Percentiles rank a stretch among this genome's conserved stretches.
phyloP scores from a whole-genome alignment of 2,113 vertebrate genomes.

The Takifugu bimaculatus region DNA sequence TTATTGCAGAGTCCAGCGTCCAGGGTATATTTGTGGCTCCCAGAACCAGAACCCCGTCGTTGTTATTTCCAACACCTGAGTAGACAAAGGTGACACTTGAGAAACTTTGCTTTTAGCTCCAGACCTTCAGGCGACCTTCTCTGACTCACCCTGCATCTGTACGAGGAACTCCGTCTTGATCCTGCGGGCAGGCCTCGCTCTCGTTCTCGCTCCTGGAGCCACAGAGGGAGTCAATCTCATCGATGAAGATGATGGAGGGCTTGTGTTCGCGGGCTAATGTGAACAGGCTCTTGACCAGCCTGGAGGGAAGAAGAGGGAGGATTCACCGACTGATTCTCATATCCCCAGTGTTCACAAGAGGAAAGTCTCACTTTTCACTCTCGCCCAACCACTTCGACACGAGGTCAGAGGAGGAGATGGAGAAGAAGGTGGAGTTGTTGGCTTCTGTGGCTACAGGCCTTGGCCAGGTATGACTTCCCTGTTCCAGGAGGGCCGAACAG shows the following conservation, averaged over 20 bases:
- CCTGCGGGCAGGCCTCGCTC: conserved; percentile 87
- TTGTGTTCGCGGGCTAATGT: conserved; percentile 86
- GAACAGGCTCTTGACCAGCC: conserved; percentile 91
- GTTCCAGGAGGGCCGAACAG: conserved; percentile 93
- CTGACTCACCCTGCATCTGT: conserved; percentile 88
- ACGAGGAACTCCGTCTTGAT: conserved; percentile 96
- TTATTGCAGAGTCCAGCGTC: conserved; percentile 93
- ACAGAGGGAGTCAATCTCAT: conserved; percentile 92
- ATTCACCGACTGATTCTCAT: not conserved
- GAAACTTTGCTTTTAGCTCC: not conserved
- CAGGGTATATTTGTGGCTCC: conserved; percentile 96
- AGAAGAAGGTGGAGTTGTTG: conserved; percentile 95
- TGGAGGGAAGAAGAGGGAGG: conserved; percentile 38
- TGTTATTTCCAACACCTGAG: conserved; percentile 87
- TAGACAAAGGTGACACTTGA: not conserved
- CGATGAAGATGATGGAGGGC: conserved; percentile 95
- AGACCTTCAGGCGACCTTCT: not conserved
- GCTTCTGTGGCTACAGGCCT: conserved; percentile 93
- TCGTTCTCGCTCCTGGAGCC: conserved; percentile 92
- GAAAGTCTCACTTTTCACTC: conserved; percentile 86
- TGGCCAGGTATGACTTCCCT: conserved; percentile 92
- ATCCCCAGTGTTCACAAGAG: rapidly evolving
- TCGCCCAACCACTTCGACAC: conserved; percentile 96
- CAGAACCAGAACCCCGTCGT: conserved; percentile 90
- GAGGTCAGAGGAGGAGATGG: conserved; percentile 89